phyloP scores from a whole-genome alignment of 2,888 invertebrate genomes.

The Nomada hirtipes region DNA sequence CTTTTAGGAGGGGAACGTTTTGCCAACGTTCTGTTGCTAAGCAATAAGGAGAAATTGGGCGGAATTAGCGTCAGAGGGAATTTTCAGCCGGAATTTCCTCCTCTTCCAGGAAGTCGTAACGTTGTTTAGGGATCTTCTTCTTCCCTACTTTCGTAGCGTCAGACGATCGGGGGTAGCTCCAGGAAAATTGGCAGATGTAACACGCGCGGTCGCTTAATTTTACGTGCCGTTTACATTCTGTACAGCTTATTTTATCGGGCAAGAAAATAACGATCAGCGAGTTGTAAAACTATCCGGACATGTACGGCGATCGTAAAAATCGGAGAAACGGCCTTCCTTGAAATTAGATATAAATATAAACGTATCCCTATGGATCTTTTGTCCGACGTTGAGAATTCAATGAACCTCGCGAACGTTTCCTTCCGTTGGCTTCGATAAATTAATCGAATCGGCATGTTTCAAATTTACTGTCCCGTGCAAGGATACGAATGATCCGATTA shows the following conservation, averaged over 20 bases:
- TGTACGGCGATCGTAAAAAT: neutral
- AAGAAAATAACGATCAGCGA: neutral
- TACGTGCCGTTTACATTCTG: conserved; percentile 14
- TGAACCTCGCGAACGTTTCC: too few relatives aligned
- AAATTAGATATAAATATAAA: neutral
- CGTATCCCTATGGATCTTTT: too few relatives aligned
- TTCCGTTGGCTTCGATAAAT: too few relatives aligned
- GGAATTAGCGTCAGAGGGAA: conserved; percentile 39
- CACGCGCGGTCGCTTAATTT: conserved; percentile 32
- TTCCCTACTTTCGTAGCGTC: neutral
- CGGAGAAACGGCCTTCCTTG: neutral
- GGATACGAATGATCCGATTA: too few relatives aligned
- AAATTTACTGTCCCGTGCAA: too few relatives aligned
- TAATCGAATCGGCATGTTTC: too few relatives aligned
- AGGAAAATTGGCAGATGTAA: conserved; percentile 38
- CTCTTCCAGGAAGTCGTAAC: conserved; percentile 22
- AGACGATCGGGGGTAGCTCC: conserved; percentile 25
- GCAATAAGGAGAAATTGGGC: conserved; percentile 23
- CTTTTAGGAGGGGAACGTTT: conserved; percentile 21
- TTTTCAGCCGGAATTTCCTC: conserved; percentile 32
- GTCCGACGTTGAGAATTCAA: too few relatives aligned
- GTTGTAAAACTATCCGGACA: too few relatives aligned
- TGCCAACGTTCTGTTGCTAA: conserved; percentile 21
- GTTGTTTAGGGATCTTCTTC: conserved; percentile 31
- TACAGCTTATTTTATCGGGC: neutral